Conservation (phyloP, 2,797 vertebrate genomes). For the Ctenosaura bakeri region DNA sequence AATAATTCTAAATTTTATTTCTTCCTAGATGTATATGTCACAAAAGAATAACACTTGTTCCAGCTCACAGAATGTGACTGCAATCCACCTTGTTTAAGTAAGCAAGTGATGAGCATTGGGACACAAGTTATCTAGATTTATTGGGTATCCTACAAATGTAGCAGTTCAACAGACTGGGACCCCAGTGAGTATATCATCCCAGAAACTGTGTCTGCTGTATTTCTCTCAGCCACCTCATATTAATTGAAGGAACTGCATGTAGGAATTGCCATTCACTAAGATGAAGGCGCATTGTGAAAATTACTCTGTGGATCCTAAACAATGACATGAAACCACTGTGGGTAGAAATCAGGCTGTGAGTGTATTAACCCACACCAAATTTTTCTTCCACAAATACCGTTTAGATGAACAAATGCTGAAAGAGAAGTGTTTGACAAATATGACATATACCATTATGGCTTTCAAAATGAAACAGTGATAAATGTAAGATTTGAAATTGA, state of each 20-base stretch:
- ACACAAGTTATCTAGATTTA: background rate
- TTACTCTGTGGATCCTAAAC: background rate
- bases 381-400: background rate
- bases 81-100: background rate
- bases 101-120: background rate
- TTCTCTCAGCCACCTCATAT: background rate
- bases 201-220: too few relatives aligned
- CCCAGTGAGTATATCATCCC: background rate
- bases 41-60: background rate
- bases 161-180: background rate
- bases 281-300: background rate
- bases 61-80: background rate
- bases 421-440: background rate
- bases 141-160: background rate
- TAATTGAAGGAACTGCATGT: background rate
- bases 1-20: background rate
- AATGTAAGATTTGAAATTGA: too few relatives aligned
- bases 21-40: background rate
- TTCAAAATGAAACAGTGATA: background rate
- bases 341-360: too few relatives aligned
- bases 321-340: background rate
- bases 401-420: background rate
- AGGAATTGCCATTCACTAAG: background rate
- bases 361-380: background rate
- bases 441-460: background rate